Evolutionary conservation across 2,113 vertebrate species (phyloP).

Genomic region (Tauraco erythrolophus): DNA sequence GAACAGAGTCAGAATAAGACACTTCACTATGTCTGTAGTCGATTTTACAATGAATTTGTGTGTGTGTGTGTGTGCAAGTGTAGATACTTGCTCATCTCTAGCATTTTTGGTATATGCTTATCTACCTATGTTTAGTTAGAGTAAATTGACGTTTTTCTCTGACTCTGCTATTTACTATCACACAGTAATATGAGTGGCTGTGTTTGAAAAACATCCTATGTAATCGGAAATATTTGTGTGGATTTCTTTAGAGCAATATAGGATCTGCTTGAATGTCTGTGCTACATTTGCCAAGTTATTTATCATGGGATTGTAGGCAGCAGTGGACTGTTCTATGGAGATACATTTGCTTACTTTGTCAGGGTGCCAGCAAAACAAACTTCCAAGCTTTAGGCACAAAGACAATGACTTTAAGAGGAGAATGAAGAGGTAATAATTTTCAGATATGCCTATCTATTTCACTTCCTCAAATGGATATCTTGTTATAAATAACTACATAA

Average conservation of each 20-base stretch:
- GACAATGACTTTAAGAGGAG: background rate
- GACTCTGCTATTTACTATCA: background rate
- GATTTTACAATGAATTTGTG: background rate
- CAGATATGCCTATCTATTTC: background rate
- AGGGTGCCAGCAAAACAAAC: background rate
- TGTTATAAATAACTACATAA: slow-evolving; percentile 15
- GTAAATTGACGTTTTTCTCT: background rate
- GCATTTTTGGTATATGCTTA: background rate
- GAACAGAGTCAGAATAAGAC: background rate
- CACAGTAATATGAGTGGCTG: background rate
- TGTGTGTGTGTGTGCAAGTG: accelerated
- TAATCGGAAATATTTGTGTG: background rate
- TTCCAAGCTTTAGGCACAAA: background rate
- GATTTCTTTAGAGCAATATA: background rate
- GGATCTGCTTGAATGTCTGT: background rate
- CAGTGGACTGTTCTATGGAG: background rate
- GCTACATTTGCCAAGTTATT: background rate
- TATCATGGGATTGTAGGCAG: background rate
- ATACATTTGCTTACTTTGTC: slow-evolving; percentile 19
- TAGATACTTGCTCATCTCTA: background rate
- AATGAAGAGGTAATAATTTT: background rate
- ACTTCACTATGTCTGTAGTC: background rate
- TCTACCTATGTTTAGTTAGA: background rate
- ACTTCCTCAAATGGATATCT: background rate
- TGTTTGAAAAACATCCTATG: background rate